Evolutionary conservation across 2,113 vertebrate genomes (phyloP).

Genomic region (Sylvietta virens): DNA sequence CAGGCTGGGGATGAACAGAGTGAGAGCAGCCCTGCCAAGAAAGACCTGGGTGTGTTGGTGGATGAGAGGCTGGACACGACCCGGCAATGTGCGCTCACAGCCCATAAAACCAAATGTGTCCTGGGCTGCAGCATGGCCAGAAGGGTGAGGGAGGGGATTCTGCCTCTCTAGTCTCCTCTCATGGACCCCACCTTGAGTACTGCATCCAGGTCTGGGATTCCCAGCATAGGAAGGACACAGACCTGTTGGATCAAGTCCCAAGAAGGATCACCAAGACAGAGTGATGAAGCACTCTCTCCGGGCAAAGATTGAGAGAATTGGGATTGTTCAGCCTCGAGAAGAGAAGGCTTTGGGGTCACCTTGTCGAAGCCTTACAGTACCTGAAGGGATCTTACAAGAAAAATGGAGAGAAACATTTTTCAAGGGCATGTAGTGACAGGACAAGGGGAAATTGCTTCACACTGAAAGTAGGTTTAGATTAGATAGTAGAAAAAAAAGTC

Average conservation of each 20-base stretch:
- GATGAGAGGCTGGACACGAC: not conserved
- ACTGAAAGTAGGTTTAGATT: not conserved
- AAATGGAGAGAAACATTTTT: not conserved
- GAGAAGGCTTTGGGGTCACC: not conserved
- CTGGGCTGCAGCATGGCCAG: not conserved
- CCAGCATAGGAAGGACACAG: not conserved
- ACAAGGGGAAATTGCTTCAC: not conserved
- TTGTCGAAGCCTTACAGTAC: not conserved
- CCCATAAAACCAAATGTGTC: not conserved
- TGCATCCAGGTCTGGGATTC: not conserved
- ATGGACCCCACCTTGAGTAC: not conserved
- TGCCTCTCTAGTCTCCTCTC: not conserved
- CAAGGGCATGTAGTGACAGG: not conserved
- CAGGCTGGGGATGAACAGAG: not conserved
- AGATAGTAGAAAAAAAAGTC: not conserved
- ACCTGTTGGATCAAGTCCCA: not conserved
- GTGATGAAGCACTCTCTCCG: not conserved
- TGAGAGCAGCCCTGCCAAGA: not conserved
- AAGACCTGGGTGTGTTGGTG: not conserved
- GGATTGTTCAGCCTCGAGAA: not conserved
- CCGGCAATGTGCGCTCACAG: not conserved
- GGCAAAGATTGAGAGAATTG: not conserved
- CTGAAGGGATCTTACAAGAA: not conserved
- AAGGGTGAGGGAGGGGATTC: not conserved
- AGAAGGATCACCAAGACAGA: not conserved